phyloP scores from a whole-genome alignment of 1,140 invertebrate species.

The Papilio machaon region DNA sequence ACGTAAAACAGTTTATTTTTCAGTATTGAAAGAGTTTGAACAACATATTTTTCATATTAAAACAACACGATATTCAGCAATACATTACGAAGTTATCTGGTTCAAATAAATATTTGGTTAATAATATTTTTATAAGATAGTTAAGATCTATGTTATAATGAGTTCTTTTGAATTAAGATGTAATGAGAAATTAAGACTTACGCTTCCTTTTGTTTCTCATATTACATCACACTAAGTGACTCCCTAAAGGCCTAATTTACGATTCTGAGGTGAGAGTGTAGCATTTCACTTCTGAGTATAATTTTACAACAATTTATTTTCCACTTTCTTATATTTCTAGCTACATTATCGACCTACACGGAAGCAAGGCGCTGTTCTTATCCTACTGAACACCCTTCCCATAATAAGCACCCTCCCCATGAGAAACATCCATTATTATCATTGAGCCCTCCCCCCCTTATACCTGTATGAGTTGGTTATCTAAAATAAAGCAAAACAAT shows the following conservation, averaged over 20 bases:
- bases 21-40: background rate
- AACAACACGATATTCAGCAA: no score
- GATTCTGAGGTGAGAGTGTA: background rate
- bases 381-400: background rate
- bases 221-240: background rate
- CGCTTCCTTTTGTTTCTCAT: background rate
- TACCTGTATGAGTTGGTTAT: background rate
- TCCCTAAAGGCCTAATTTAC: background rate
- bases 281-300: background rate
- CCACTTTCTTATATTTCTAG: background rate
- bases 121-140: no score
- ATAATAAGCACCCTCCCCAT: background rate
- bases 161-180: no score
- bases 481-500: background rate
- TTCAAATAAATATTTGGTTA: no score
- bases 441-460: background rate
- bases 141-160: no score
- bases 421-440: slow-evolving; percentile 1
- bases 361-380: background rate
- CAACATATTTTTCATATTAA: no score
- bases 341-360: background rate
- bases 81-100: no score
- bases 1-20: background rate
- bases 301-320: background rate
- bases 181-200: no score